Conservation (phyloP, 2,113 vertebrate species). For the Colius striatus region DNA sequence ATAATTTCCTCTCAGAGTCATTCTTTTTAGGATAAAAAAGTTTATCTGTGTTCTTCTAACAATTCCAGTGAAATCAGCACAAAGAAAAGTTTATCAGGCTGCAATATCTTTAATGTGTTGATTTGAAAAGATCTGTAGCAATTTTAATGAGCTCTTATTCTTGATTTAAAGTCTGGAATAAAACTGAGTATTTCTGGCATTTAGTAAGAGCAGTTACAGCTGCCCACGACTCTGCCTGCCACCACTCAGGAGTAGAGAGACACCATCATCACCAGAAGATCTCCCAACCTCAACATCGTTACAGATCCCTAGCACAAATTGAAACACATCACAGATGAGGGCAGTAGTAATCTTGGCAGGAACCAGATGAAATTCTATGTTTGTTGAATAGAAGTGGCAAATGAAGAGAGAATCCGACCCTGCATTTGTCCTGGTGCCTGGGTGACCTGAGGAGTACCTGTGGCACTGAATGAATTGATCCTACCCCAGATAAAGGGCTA, state of each 20-base stretch:
- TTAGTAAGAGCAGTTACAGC: background rate
- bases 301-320: background rate
- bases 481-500: constrained; percentile 40
- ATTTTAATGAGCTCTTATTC: background rate
- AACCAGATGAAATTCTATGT: constrained; percentile 51
- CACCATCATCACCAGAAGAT: background rate
- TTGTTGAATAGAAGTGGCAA: constrained; percentile 29
- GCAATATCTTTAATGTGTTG: background rate
- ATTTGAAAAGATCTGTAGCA: background rate
- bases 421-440: background rate
- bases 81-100: background rate
- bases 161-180: background rate
- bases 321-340: background rate
- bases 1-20: background rate
- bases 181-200: background rate
- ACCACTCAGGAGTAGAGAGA: background rate
- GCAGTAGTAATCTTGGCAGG: background rate
- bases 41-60: background rate
- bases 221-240: background rate
- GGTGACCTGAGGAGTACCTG: background rate
- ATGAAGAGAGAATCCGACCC: constrained; percentile 16
- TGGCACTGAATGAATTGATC: background rate
- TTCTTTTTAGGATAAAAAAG: background rate
- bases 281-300: background rate
- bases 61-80: background rate